These are phyloP conservation scores for Sminthurides aquaticus DNA, from an alignment of 2,888 invertebrate species.

Conservation along the genomic window DNA sequence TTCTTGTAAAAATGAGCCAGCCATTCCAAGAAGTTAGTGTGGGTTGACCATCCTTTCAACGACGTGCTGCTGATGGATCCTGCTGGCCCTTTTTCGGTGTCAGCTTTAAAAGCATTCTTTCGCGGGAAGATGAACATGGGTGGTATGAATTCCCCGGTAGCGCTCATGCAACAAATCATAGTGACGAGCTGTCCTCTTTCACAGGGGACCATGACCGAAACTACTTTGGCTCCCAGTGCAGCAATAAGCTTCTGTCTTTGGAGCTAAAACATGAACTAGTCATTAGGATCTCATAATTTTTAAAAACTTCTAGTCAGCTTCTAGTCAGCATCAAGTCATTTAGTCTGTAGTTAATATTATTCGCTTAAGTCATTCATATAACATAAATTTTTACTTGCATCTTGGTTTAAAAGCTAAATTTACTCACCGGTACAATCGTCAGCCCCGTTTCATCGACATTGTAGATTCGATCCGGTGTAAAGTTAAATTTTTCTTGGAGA, in stretches of 20 bases:
- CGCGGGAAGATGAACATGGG: background rate
- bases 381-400: too few relatives aligned
- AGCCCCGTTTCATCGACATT: too few relatives aligned
- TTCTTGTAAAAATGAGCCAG: background rate
- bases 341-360: too few relatives aligned
- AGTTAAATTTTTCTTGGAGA: too few relatives aligned
- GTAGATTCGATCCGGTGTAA: too few relatives aligned
- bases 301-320: too few relatives aligned
- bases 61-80: background rate
- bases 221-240: background rate
- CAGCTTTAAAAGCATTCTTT: background rate
- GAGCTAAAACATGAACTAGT: background rate
- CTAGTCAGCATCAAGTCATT: too few relatives aligned
- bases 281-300: too few relatives aligned
- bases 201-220: background rate
- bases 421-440: too few relatives aligned
- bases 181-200: background rate
- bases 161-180: background rate
- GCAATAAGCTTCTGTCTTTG: background rate
- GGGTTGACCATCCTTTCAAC: background rate
- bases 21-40: background rate
- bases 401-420: too few relatives aligned
- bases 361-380: too few relatives aligned
- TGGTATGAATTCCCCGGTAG: background rate
- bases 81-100: background rate